A percentile compares a stretch with the other conserved stretches of the same genome.
phyloP scores from a whole-genome alignment of 2,797 vertebrate species.

The Microctenopoma steveboyesi region DNA sequence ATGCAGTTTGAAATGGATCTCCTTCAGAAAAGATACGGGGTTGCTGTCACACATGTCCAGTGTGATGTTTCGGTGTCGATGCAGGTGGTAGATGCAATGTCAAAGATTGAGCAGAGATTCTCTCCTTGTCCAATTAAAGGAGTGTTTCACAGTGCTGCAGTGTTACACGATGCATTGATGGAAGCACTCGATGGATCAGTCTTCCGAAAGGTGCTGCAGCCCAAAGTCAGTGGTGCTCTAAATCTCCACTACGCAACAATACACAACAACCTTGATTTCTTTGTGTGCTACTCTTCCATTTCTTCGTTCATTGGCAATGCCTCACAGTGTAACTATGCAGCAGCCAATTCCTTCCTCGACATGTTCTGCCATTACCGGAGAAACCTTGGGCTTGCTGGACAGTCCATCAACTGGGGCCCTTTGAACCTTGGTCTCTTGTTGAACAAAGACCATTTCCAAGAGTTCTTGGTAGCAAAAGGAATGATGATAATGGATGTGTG shows the following conservation, averaged over 20 bases:
- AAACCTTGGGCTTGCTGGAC: slow-evolving; percentile 86
- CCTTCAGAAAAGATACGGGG: slow-evolving; percentile 71
- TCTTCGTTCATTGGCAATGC: slow-evolving; percentile 88
- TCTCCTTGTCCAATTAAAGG: slow-evolving; percentile 82
- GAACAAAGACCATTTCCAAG: slow-evolving; percentile 84
- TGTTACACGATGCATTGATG: slow-evolving; percentile 84
- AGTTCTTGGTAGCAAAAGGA: slow-evolving; percentile 85
- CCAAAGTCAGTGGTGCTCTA: slow-evolving; percentile 87
- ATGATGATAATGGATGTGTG: slow-evolving; percentile 82
- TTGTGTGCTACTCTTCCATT: slow-evolving; percentile 91
- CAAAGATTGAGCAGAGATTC: slow-evolving; percentile 75
- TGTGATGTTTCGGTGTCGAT: slow-evolving; percentile 81
- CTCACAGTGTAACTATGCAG: slow-evolving; percentile 88
- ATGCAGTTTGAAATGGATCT: slow-evolving; percentile 77
- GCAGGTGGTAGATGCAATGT: slow-evolving; percentile 81
- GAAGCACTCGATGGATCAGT: slow-evolving; percentile 80
- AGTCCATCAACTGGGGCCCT: slow-evolving; percentile 90
- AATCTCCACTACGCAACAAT: slow-evolving; percentile 88
- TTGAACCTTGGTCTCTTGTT: slow-evolving; percentile 88
- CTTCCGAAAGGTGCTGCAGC: slow-evolving; percentile 85
- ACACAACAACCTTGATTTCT: slow-evolving; percentile 85
- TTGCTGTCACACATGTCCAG: slow-evolving; percentile 73
- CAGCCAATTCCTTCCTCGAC: slow-evolving; percentile 91
- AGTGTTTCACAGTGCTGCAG: slow-evolving; percentile 89
- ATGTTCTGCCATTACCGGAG: slow-evolving; percentile 87